phyloP scores from a whole-genome alignment of 2,797 vertebrate species.

The Falco peregrinus region DNA sequence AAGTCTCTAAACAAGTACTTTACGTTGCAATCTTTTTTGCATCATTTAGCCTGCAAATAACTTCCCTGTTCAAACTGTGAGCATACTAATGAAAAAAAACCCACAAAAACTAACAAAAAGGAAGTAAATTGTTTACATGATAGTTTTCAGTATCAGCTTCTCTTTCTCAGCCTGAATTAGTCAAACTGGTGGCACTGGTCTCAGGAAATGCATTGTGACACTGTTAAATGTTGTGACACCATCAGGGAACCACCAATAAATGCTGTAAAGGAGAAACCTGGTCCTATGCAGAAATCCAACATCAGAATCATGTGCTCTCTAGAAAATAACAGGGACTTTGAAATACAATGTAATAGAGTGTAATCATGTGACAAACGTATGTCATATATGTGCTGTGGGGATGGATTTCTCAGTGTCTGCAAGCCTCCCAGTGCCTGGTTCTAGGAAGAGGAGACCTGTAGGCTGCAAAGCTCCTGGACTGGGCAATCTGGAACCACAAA shows the following conservation, averaged over 20 bases:
- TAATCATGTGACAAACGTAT: neutral
- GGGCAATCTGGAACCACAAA: neutral
- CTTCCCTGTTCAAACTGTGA: neutral
- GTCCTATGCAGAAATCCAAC: neutral
- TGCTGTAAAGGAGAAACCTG: neutral
- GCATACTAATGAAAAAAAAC: neutral
- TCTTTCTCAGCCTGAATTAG: neutral
- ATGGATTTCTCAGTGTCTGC: neutral
- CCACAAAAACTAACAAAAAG: neutral
- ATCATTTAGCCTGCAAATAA: neutral
- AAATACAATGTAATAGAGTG: neutral
- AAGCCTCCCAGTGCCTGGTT: neutral
- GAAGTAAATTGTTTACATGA: neutral
- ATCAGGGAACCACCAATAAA: neutral
- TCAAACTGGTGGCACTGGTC: neutral
- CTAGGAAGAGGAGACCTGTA: neutral
- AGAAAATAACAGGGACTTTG: neutral
- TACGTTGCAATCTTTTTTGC: neutral
- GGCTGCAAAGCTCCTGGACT: neutral
- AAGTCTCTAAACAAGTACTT: neutral
- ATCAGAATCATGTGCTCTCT: neutral
- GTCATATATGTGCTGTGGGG: neutral
- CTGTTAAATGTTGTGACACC: neutral
- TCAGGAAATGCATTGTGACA: neutral
- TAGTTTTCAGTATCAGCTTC: neutral